Base-by-base conservation (phyloP, 2,888 invertebrate genomes). In the Tipula confusa region DNA sequence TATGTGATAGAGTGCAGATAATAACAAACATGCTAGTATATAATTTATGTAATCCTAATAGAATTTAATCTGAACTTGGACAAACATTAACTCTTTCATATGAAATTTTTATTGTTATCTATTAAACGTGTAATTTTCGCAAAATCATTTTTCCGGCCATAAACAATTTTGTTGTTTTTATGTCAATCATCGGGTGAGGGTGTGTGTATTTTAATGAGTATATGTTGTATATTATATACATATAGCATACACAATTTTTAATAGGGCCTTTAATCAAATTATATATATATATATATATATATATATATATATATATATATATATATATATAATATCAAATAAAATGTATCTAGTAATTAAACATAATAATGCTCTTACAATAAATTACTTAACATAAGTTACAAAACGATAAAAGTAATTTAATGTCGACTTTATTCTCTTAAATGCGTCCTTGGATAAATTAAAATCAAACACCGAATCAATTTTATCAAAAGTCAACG, bases 181-280 rank as follows among this genome's bases (percentile, higher is more conserved):
- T 48, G 48, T 48, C 48, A 48, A 48, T 48, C 48, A 48, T 48
- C 48, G 48, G n/a, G n/a, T n/a, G n/a, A n/a, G n/a, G n/a, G n/a
- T 48, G 18, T 48, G 9, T 48, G 18, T 48, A 38, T n/a, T 33
- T 33, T 33, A 11, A 33, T 18, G 48, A 18, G 6, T 48, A 48
- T 48, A 48, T n/a, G n/a, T 18, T 48, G 18, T 48, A 38, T 13
- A 48, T 6, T 18, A 18, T 48, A 48, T 48, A 18, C 48, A 18
- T 31, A 31, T 31, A 3, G 48, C 18, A 5, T 5, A 48, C 6
- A n/a, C n/a, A n/a, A n/a, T n/a, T n/a, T n/a, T n/a, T n/a, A n/a
- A 18, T 48, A 18, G 4, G 18, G 18, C 11, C 48, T 48, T 15
- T 48, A 48, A 18, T 48, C 48, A 18, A 5, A 18, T 5, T 11